Conservation (phyloP, 2,797 vertebrate genomes). For the Scyliorhinus canicula region DNA sequence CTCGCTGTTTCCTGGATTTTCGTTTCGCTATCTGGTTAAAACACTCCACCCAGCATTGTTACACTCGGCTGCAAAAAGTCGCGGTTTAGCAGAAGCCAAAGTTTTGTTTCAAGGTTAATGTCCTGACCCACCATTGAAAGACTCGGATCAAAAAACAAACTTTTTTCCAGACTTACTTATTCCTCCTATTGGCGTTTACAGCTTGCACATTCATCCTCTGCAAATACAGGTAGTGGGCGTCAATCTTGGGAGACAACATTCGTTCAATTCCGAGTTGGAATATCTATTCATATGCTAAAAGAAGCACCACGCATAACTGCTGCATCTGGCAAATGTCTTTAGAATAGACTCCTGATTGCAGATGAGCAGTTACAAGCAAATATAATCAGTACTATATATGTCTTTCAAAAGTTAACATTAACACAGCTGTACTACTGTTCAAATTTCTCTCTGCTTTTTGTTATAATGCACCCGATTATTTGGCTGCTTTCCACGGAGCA, state of each 20-base stretch:
- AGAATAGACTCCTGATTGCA: constrained; percentile 9
- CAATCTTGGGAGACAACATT: background rate
- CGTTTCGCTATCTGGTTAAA: background rate
- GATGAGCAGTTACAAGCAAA: constrained; percentile 23
- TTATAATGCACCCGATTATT: constrained; percentile 1
- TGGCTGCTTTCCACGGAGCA: background rate
- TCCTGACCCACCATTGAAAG: background rate
- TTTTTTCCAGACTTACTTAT: background rate
- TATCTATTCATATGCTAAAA: background rate
- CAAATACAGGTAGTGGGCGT: background rate
- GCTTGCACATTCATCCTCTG: background rate
- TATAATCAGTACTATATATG: constrained; percentile 18
- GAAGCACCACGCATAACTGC: background rate
- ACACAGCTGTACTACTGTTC: constrained; percentile 14
- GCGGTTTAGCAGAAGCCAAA: background rate
- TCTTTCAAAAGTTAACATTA: constrained; percentile 27
- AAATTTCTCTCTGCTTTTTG: constrained; percentile 1
- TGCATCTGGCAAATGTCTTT: background rate
- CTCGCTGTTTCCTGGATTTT: background rate
- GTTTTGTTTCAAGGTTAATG: background rate
- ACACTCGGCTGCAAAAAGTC: background rate
- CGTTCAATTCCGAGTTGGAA: background rate
- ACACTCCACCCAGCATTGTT: background rate
- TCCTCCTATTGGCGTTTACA: background rate
- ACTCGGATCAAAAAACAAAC: background rate